These are phyloP conservation scores for Tiaroga cobitis DNA, from an alignment of 2,797 vertebrate species.

Conservation along the genomic window DNA sequence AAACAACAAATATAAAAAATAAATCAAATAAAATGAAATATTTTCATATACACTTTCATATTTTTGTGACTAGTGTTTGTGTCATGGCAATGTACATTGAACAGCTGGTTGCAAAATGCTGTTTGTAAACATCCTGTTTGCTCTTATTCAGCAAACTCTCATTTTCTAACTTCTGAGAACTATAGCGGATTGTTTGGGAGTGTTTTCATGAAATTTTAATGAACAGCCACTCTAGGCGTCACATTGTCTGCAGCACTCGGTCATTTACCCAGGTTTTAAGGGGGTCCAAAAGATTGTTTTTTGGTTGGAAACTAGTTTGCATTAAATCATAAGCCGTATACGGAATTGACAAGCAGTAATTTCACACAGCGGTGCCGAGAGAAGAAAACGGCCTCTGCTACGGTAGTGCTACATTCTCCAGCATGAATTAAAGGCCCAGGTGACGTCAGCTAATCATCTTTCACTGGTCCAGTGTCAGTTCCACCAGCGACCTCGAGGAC, in stretches of 20 bases:
- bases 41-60: neutral
- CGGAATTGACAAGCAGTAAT: constrained; percentile 24
- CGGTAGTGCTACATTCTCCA: constrained; percentile 26
- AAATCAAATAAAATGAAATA: neutral
- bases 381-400: constrained; percentile 31
- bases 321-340: constrained; percentile 1
- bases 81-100: neutral
- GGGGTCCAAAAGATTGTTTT: neutral
- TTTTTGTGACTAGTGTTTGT: neutral
- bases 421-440: constrained; percentile 15
- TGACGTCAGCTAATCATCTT: constrained; percentile 13
- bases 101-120: constrained; percentile 13
- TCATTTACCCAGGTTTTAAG: constrained; percentile 12
- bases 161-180: constrained; percentile 6
- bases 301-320: neutral
- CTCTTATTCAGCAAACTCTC: constrained; percentile 1
- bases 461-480: neutral
- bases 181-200: neutral
- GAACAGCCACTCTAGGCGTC: neutral
- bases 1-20: neutral
- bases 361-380: constrained; percentile 20
- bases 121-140: constrained; percentile 39
- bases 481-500: neutral
- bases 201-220: constrained; percentile 4
- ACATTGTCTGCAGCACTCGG: neutral